Evolutionary conservation across 2,797 vertebrate species (phyloP).

Genomic region (Ctenopoma kingsleyae): DNA sequence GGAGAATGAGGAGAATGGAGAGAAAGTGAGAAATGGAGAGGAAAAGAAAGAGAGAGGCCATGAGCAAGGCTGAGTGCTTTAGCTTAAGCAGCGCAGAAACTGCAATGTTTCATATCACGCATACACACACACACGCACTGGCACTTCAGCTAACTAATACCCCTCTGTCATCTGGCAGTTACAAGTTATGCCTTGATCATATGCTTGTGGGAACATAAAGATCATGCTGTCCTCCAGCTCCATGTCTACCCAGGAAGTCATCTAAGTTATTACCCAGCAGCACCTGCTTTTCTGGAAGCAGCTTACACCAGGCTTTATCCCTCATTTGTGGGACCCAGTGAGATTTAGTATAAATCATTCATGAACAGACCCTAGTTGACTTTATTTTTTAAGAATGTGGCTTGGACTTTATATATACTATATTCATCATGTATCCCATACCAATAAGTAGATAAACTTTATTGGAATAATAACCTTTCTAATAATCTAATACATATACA

Average conservation of each 20-base stretch:
- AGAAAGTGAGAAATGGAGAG: constrained; percentile 20
- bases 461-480: constrained; percentile 24
- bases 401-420: constrained; percentile 28
- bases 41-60: constrained; percentile 15
- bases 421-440: constrained; percentile 40
- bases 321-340: constrained; percentile 34
- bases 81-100: constrained; percentile 3
- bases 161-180: constrained; percentile 34
- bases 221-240: constrained; percentile 47
- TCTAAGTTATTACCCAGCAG: constrained; percentile 53
- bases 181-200: constrained; percentile 48
- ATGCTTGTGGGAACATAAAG: constrained; percentile 36
- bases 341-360: constrained; percentile 64
- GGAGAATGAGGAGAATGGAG: constrained; percentile 15
- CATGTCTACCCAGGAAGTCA: constrained; percentile 34
- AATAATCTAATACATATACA: constrained; percentile 27
- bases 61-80: constrained; percentile 16
- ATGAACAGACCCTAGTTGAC: constrained; percentile 48
- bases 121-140: constrained; percentile 5
- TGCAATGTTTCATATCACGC: constrained; percentile 26
- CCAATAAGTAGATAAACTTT: constrained; percentile 18
- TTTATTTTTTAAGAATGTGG: constrained; percentile 37
- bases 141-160: constrained; percentile 10
- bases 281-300: constrained; percentile 55
- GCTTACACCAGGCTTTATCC: constrained; percentile 24